Conservation (phyloP, 2,888 invertebrate genomes). For the Tortrix viridana region DNA sequence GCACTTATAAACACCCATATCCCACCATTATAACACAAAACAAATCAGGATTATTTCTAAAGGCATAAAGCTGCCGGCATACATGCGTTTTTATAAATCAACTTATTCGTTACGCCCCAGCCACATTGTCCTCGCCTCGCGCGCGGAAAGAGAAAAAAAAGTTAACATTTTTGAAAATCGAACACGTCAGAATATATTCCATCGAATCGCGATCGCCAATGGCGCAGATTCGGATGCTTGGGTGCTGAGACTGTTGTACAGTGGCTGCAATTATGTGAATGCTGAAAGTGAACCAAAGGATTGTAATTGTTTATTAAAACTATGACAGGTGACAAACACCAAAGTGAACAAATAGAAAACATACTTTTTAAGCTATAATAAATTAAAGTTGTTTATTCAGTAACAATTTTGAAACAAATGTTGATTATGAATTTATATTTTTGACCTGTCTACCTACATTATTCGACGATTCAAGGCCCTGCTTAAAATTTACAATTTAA, state of each 20-base stretch:
- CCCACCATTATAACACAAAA: constrained; percentile 53
- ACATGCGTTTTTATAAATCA: constrained; percentile 74
- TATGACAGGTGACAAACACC: too few species aligned
- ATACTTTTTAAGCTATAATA: too few species aligned
- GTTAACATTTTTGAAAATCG: constrained; percentile 61
- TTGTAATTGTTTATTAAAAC: not conserved
- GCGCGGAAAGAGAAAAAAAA: constrained; percentile 58
- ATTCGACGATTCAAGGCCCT: too few species aligned
- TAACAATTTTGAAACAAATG: too few species aligned
- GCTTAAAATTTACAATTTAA: too few species aligned
- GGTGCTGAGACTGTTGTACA: constrained; percentile 42
- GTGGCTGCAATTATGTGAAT: constrained; percentile 32
- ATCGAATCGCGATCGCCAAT: constrained; percentile 62
- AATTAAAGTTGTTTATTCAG: too few species aligned
- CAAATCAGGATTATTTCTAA: constrained; percentile 54
- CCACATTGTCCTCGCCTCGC: constrained; percentile 73
- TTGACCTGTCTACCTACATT: too few species aligned
- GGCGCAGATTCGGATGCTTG: constrained; percentile 55
- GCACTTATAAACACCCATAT: constrained; percentile 53
- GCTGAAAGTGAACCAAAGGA: not conserved
- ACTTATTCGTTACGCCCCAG: constrained; percentile 76
- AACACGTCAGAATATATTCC: constrained; percentile 74
- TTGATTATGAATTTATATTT: too few species aligned
- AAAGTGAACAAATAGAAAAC: too few species aligned
- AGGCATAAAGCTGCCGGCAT: constrained; percentile 57